These are phyloP conservation scores for Gallinago media DNA, from an alignment of 2,113 vertebrate genomes.

Conservation along the genomic window DNA sequence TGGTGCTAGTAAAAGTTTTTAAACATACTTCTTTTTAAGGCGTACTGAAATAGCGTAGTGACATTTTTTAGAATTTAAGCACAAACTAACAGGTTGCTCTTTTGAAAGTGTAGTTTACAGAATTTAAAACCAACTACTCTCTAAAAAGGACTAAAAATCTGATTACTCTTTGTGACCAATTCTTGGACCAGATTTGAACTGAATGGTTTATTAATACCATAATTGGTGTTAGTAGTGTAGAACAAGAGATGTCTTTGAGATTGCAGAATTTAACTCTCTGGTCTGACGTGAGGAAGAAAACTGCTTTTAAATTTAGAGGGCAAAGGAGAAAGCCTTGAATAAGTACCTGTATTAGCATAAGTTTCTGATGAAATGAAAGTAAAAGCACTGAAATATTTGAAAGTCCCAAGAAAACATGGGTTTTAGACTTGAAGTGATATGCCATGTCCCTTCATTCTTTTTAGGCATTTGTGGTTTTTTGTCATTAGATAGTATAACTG, in stretches of 20 bases:
- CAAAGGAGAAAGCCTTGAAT: background rate
- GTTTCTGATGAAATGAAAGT: background rate
- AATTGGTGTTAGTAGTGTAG: background rate
- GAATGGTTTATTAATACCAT: background rate
- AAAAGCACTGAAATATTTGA: background rate
- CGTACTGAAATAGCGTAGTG: background rate
- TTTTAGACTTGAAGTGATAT: background rate
- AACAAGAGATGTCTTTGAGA: background rate
- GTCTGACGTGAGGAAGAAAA: background rate
- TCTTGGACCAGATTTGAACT: background rate
- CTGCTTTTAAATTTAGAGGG: background rate
- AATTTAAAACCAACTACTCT: background rate
- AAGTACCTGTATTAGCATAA: background rate
- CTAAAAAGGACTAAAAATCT: background rate
- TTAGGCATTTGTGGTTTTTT: background rate
- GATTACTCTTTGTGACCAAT: background rate
- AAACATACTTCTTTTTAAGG: background rate
- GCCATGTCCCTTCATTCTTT: background rate
- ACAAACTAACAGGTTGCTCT: background rate
- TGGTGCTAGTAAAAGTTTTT: background rate
- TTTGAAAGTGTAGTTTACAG: background rate
- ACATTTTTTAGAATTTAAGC: background rate
- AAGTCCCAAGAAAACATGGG: background rate
- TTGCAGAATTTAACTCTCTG: background rate
- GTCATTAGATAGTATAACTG: background rate